Percentiles rank a stretch among this genome's conserved stretches.
Conservation (phyloP, 2,113 vertebrate species). For the Mastomys natalensis region DNA sequence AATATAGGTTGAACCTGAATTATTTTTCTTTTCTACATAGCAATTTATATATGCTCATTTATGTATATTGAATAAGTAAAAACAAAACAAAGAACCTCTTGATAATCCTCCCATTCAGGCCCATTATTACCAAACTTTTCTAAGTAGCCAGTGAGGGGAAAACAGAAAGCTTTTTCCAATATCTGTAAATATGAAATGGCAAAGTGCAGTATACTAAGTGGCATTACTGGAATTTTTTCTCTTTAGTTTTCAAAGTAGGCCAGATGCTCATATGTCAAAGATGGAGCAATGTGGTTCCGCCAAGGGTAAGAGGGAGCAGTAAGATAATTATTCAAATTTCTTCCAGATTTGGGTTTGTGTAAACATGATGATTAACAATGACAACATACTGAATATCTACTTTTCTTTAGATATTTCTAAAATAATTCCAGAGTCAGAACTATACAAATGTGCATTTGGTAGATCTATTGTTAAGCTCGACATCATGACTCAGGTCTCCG, state of each 20-base stretch:
- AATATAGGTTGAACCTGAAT: background rate
- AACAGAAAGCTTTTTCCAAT: background rate
- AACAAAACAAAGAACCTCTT: background rate
- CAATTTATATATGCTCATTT: background rate
- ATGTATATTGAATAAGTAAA: background rate
- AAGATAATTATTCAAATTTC: slow-evolving; percentile 9
- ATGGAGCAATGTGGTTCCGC: background rate
- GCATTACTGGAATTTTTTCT: background rate
- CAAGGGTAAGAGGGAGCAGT: background rate
- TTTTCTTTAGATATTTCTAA: slow-evolving; percentile 18
- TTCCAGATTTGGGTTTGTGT: slow-evolving; percentile 24
- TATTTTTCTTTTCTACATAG: background rate
- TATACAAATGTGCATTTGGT: background rate
- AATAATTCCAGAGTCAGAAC: slow-evolving; percentile 46
- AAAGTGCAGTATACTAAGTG: background rate
- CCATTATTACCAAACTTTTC: background rate
- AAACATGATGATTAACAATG: slow-evolving; percentile 47
- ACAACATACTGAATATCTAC: slow-evolving; percentile 5
- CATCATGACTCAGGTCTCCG: slow-evolving; percentile 33
- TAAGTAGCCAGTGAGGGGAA: background rate
- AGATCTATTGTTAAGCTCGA: slow-evolving; percentile 36
- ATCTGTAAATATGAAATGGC: background rate
- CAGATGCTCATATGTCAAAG: slow-evolving; percentile 29
- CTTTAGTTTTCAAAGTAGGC: slow-evolving; percentile 38
- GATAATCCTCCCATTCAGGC: background rate